phyloP scores from a whole-genome alignment of 2,888 invertebrate species.

The Epinotia nisella region DNA sequence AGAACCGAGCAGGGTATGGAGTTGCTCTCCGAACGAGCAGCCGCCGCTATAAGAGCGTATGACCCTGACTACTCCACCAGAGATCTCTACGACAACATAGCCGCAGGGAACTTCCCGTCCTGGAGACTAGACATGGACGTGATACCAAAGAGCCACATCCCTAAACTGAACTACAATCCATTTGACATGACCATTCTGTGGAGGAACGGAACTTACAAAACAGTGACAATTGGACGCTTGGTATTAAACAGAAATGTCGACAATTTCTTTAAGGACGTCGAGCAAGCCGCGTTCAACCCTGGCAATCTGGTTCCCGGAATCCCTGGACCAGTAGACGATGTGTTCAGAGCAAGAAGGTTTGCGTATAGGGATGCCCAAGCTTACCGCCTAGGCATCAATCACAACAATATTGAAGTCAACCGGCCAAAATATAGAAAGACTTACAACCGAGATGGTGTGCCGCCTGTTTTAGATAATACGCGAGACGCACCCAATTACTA shows the following conservation, averaged over 20 bases:
- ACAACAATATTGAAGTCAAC: background rate
- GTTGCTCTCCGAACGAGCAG: background rate
- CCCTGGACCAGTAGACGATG: background rate
- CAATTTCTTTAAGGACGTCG: background rate
- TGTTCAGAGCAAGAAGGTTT: background rate
- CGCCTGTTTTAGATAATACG: background rate
- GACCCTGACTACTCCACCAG: constrained; percentile 1
- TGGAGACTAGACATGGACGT: background rate
- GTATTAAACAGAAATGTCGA: background rate
- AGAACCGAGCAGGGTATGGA: background rate
- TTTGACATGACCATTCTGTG: background rate
- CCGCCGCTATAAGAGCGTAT: background rate
- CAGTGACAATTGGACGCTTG: background rate
- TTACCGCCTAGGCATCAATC: background rate
- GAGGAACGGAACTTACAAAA: background rate
- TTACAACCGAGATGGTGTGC: constrained; percentile 1
- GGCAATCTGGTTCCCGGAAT: background rate
- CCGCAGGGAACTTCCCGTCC: background rate
- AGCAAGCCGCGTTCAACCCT: background rate
- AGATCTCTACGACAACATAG: background rate
- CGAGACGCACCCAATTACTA: background rate
- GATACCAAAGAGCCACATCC: background rate
- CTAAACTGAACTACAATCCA: background rate
- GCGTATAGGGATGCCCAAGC: background rate
- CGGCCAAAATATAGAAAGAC: background rate